Conservation (phyloP, 1,140 invertebrate species). For the Phthorimaea operculella region DNA sequence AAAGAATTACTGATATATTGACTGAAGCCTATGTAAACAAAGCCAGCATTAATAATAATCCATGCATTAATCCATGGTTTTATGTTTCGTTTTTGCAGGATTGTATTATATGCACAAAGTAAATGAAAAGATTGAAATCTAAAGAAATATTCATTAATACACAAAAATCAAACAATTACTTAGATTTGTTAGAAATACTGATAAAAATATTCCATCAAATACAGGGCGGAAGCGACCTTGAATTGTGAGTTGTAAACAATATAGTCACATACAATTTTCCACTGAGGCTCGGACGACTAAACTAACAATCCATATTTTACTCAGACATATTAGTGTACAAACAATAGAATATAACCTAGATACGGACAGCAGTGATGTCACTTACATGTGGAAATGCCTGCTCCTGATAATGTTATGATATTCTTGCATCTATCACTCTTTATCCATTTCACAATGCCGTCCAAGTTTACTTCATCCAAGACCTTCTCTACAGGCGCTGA, state of each 20-base stretch:
- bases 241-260: not conserved
- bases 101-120: too few relatives aligned
- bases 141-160: too few relatives aligned
- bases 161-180: too few relatives aligned
- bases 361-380: slow-evolving; percentile 18
- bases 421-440: slow-evolving; percentile 82
- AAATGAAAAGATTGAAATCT: too few relatives aligned
- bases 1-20: too few relatives aligned
- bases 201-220: slow-evolving; percentile 9
- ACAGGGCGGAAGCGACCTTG: slow-evolving; percentile 13
- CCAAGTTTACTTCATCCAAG: slow-evolving; percentile 56
- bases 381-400: slow-evolving; percentile 95
- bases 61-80: too few relatives aligned
- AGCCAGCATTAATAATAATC: too few relatives aligned
- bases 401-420: slow-evolving; percentile 92
- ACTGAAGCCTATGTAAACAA: too few relatives aligned
- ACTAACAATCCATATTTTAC: slow-evolving; percentile 2
- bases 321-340: not conserved
- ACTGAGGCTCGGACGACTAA: slow-evolving; percentile 3
- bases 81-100: too few relatives aligned
- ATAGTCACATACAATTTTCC: not conserved
- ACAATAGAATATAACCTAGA: not conserved
- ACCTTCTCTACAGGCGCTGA: slow-evolving; percentile 43
- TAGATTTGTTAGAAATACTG: not conserved
- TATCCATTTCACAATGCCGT: slow-evolving; percentile 63